These are phyloP conservation scores for Danio choprae DNA, from an alignment of 2,797 vertebrate species.

Conservation along the genomic window DNA sequence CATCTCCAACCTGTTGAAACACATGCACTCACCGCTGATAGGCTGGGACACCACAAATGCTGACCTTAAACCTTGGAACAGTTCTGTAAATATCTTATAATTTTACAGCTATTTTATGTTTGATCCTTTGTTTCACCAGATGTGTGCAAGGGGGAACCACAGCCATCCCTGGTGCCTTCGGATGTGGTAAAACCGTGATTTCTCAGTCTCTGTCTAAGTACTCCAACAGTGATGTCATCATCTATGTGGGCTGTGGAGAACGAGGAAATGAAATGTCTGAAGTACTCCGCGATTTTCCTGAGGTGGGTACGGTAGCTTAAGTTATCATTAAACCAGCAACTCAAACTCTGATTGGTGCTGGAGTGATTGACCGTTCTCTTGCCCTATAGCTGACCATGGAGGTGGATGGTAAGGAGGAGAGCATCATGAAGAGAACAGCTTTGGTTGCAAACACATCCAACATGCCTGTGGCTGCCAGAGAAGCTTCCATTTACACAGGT, in stretches of 20 bases:
- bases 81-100: neutral
- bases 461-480: conserved; percentile 98
- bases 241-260: conserved; percentile 98
- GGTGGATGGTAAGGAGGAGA: conserved; percentile 94
- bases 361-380: conserved; percentile 53
- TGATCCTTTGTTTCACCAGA: conserved; percentile 66
- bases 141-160: conserved; percentile 99
- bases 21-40: too few relatives aligned
- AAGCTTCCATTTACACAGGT: conserved; percentile 98
- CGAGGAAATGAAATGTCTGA: conserved; percentile 99
- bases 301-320: conserved; percentile 65
- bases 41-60: too few relatives aligned
- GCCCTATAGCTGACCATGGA: conserved; percentile 93
- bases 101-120: neutral
- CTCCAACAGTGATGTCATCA: conserved; percentile 98
- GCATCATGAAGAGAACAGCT: conserved; percentile 99
- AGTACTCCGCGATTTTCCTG: conserved; percentile 90
- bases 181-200: conserved; percentile 99
- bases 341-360: neutral
- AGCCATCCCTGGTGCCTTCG: conserved; percentile 96
- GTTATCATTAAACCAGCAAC: neutral
- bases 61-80: neutral
- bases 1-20: too few relatives aligned
- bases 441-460: conserved; percentile 98
- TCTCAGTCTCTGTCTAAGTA: conserved; percentile 98